phyloP scores from a whole-genome alignment of 2,113 vertebrate species.

The Cichladusa arquata region DNA sequence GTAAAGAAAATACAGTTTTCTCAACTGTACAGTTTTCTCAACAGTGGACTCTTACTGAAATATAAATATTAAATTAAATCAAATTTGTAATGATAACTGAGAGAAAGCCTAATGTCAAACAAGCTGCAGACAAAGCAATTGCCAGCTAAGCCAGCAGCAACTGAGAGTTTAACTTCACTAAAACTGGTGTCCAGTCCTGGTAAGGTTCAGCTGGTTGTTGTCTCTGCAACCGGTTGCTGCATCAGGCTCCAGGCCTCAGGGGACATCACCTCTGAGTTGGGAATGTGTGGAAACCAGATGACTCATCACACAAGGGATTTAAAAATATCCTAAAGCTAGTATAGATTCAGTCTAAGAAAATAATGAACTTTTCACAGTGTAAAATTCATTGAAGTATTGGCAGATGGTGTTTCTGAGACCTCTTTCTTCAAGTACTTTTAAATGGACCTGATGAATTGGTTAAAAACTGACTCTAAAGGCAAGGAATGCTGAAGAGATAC shows the following conservation, averaged over 20 bases:
- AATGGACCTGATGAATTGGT: not conserved
- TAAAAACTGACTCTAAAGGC: not conserved
- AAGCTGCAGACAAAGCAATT: not conserved
- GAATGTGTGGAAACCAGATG: conserved; percentile 1
- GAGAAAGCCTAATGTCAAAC: not conserved
- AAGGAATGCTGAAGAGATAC: not conserved
- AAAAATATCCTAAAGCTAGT: not conserved
- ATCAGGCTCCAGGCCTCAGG: not conserved
- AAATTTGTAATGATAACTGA: not conserved
- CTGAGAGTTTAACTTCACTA: not conserved
- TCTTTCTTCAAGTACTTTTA: not conserved
- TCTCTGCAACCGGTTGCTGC: not conserved
- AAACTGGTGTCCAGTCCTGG: not conserved
- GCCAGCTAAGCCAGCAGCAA: not conserved
- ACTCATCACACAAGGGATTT: not conserved
- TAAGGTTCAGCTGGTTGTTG: not conserved
- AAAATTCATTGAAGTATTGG: not conserved
- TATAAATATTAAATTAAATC: not conserved
- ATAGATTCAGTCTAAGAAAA: not conserved
- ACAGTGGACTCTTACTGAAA: not conserved
- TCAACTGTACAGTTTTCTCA: no score
- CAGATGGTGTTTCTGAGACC: not conserved
- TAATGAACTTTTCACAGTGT: not conserved
- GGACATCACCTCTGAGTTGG: not conserved
- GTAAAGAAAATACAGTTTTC: not conserved